A percentile compares a stretch with the other conserved stretches of the same genome.
These are phyloP conservation scores for Dasysyrphus albostriatus DNA, from an alignment of 2,888 invertebrate genomes.

Conservation along the genomic window DNA sequence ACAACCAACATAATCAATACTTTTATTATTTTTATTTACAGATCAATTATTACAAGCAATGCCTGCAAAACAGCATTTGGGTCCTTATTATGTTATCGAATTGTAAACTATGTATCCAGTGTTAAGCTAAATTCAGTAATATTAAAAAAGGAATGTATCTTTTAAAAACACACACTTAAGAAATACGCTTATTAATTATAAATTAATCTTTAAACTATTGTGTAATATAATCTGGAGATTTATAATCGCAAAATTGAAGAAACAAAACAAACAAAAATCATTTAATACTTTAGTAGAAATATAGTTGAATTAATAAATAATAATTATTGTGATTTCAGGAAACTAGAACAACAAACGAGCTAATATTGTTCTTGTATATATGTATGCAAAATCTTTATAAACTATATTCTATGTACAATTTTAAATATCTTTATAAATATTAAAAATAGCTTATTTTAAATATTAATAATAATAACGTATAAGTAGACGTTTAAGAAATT, in stretches of 20 bases:
- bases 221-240: slow-evolving; percentile 51
- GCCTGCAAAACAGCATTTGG: slow-evolving; percentile 13
- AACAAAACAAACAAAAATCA: slow-evolving; percentile 23
- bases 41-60: slow-evolving; percentile 19
- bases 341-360: slow-evolving; percentile 37
- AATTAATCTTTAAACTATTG: slow-evolving; percentile 65
- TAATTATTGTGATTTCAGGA: slow-evolving; percentile 60
- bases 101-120: slow-evolving; percentile 62
- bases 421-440: slow-evolving; percentile 46
- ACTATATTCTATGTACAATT: slow-evolving; percentile 56
- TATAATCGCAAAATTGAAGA: slow-evolving; percentile 22
- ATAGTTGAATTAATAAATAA: slow-evolving; percentile 48
- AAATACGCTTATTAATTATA: slow-evolving; percentile 76
- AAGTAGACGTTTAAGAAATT: slow-evolving; percentile 55
- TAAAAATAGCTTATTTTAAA: slow-evolving; percentile 49
- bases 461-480: slow-evolving; percentile 39
- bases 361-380: slow-evolving; percentile 61
- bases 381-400: slow-evolving; percentile 49
- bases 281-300: slow-evolving; percentile 31
- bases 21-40: slow-evolving; percentile 20
- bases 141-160: slow-evolving; percentile 41
- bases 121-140: slow-evolving; percentile 31
- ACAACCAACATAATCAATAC: background rate
- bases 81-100: slow-evolving; percentile 34
- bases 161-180: slow-evolving; percentile 64